A percentile compares a stretch with the other conserved stretches of the same genome.
Conservation (phyloP, 2,797 vertebrate genomes). For the Karalla daura region DNA sequence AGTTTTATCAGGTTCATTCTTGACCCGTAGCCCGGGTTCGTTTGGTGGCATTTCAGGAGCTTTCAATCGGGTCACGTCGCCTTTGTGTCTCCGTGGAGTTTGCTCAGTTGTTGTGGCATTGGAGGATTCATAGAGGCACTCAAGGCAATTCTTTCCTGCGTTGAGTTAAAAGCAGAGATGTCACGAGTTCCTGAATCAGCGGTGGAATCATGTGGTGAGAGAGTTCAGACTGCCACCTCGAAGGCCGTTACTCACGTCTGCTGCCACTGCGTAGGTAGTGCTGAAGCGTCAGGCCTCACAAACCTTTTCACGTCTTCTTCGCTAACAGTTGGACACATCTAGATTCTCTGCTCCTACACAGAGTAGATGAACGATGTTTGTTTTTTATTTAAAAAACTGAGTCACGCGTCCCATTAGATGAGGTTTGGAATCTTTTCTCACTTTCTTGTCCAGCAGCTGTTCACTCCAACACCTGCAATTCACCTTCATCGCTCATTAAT, state of each 20-base stretch:
- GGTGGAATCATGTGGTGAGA: no score
- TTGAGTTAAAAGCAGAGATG: background rate
- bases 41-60: background rate
- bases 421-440: constrained; percentile 17
- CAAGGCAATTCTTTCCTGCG: background rate
- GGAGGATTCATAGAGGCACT: background rate
- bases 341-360: no score
- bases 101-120: background rate
- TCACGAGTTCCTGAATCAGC: background rate
- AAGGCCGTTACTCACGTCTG: background rate
- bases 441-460: constrained; percentile 17
- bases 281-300: background rate
- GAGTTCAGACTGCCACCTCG: background rate
- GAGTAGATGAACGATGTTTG: background rate
- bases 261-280: background rate
- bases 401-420: constrained; percentile 23
- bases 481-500: constrained; percentile 56
- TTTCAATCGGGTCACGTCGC: background rate
- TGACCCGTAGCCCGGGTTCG: background rate
- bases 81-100: background rate
- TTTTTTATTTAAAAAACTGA: no score
- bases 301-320: no score
- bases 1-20: background rate
- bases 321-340: no score
- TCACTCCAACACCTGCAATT: constrained; percentile 48